Conservation (phyloP, 2,113 vertebrate species). For the Tringa solitaria region DNA sequence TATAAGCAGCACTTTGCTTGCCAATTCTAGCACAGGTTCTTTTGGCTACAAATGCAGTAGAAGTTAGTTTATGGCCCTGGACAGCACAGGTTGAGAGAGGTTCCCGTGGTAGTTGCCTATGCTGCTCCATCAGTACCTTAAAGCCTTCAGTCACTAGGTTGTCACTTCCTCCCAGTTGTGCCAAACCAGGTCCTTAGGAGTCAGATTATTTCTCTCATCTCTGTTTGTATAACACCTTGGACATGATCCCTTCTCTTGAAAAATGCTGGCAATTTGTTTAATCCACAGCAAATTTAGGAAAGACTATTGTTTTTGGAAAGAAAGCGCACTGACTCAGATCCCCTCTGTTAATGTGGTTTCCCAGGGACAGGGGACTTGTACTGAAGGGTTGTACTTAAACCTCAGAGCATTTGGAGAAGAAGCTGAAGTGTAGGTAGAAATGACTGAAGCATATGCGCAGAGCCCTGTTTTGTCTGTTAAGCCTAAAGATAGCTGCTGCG, state of each 20-base stretch:
- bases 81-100: background rate
- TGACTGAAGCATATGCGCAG: background rate
- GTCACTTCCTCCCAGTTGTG: background rate
- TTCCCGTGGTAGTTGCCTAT: background rate
- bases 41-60: background rate
- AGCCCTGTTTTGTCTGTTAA: conserved; percentile 14
- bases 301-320: background rate
- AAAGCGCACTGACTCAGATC: background rate
- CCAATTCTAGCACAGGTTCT: background rate
- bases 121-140: background rate
- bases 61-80: background rate
- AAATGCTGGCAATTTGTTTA: background rate
- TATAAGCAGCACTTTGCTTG: background rate
- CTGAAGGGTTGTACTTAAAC: background rate
- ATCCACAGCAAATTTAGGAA: background rate
- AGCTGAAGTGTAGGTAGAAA: conserved; percentile 19
- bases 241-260: background rate
- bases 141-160: background rate
- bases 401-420: background rate
- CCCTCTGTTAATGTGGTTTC: background rate
- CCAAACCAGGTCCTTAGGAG: background rate
- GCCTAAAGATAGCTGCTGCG: background rate
- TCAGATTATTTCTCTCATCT: background rate
- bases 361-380: background rate
- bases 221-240: background rate